phyloP scores from a whole-genome alignment of 1,140 invertebrate genomes.

The Agrilus planipennis region DNA sequence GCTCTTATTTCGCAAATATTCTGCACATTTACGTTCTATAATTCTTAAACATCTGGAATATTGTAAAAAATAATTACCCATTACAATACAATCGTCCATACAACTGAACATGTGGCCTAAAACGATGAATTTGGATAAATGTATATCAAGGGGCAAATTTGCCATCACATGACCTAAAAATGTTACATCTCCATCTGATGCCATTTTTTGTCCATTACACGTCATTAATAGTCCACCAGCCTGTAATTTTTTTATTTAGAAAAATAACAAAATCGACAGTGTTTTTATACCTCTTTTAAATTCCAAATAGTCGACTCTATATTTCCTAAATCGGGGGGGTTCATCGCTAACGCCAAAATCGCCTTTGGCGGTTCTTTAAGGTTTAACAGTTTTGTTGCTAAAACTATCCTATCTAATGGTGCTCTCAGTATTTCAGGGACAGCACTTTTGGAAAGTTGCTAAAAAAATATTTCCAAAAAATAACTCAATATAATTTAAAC shows the following conservation, averaged over 20 bases:
- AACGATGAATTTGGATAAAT: conserved; percentile 72
- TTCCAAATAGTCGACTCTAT: conserved; percentile 68
- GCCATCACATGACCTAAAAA: conserved; percentile 77
- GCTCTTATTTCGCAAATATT: not conserved
- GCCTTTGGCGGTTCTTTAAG: conserved; percentile 68
- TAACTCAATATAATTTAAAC: too few relatives aligned
- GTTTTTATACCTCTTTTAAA: conserved; percentile 64
- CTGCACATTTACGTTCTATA: not conserved
- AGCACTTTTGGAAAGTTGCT: conserved; percentile 12
- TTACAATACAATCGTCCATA: conserved; percentile 74
- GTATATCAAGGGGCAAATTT: conserved; percentile 68
- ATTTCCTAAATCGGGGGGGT: conserved; percentile 75
- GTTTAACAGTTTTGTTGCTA: conserved; percentile 72
- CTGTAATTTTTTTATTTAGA: conserved; percentile 16
- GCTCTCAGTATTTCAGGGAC: conserved; percentile 68
- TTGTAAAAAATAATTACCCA: conserved; percentile 47
- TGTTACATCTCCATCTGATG: conserved; percentile 80
- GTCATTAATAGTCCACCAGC: conserved; percentile 54
- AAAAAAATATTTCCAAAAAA: too few relatives aligned
- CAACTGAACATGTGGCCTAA: conserved; percentile 80
- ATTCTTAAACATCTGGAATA: not conserved
- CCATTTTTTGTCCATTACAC: conserved; percentile 37
- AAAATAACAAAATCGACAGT: not conserved
- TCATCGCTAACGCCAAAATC: conserved; percentile 71
- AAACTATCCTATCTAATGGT: conserved; percentile 71